Base-by-base conservation (phyloP, 2,888 invertebrate species). In the Lottia scabra region DNA sequence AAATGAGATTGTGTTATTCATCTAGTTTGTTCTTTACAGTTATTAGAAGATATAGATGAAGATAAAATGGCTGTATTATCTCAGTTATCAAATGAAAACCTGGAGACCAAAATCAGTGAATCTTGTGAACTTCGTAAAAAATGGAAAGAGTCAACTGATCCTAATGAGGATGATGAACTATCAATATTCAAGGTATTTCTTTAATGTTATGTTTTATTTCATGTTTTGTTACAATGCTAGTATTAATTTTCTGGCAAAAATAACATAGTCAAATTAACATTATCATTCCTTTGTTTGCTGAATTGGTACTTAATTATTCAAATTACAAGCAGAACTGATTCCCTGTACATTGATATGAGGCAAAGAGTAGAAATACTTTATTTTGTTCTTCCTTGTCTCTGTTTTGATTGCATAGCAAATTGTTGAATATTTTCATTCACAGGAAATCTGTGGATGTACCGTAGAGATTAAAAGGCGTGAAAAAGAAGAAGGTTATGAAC, bases 61-160 rank as follows among this genome's bases (percentile, higher is more conserved):
- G 72, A 76, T 10, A 56, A 71, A 38, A 73, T 77, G 62, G 72
- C 76, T 46, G 69, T 71, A 45, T 76, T 75, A 4, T 67, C 66
- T 10, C 67, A 69, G 16, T 76, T 81, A 80, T 68, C 74, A 12
- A 75, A 78, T 10, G 79, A 78, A 5, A 79, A 82, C 19, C 64
- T 81, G 38, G 75, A 80, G 27, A 77, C 80, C 43, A 78, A 80
- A 63, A 67, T 86, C 68, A 77, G 77, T 62, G 82, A 81, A 48
- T 70, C 81, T 15, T 48, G 73, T 30, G 81, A 82, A 45, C 48
- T 83, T 19, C 78, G 79, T 46, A 75, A 79, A 66, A 70, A 75
- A 48, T 83, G 81, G 85, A 74, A 72, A 56, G 56, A 56, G 1
- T 56, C 56, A 23, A 23, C 56, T 3, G 13, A 56, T 56, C 56